Evolutionary conservation across 1,140 invertebrate genomes (phyloP).

Genomic region (Proctacanthus coquilletti): DNA sequence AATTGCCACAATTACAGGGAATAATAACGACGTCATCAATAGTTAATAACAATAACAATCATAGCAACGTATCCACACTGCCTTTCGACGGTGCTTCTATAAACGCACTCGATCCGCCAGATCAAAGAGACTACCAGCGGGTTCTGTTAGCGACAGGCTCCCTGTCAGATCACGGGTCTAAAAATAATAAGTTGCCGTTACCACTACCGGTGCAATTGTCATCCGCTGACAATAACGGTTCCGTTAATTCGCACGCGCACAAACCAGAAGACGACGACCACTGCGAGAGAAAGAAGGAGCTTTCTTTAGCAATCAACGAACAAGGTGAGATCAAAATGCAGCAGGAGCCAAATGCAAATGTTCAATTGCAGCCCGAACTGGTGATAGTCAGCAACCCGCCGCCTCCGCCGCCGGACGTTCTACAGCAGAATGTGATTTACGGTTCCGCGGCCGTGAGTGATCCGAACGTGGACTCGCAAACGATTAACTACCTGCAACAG

Average conservation of each 20-base stretch:
- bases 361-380: conserved; percentile 29
- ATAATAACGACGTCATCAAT: conserved; percentile 27
- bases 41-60: conserved; percentile 5
- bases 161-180: not conserved
- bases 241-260: too few relatives aligned
- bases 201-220: not conserved
- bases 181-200: too few relatives aligned
- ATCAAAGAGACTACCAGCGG: not conserved
- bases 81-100: conserved; percentile 5
- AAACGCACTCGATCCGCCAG: conserved; percentile 8
- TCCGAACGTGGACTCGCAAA: conserved; percentile 13
- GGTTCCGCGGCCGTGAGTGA: conserved; percentile 16
- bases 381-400: conserved; percentile 26
- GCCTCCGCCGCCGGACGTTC: conserved; percentile 17
- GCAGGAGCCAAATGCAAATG: conserved; percentile 29
- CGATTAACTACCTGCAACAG: conserved; percentile 20
- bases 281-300: too few relatives aligned
- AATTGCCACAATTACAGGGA: conserved; percentile 20
- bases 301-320: too few relatives aligned
- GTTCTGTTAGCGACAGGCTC: not conserved
- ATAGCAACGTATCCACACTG: conserved; percentile 5
- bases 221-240: not conserved
- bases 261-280: too few relatives aligned
- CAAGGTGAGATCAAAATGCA: conserved; percentile 19
- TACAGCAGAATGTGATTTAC: conserved; percentile 25